Evolutionary conservation across 1,140 invertebrate species (phyloP).

Genomic region (Andricus grossulariae): DNA sequence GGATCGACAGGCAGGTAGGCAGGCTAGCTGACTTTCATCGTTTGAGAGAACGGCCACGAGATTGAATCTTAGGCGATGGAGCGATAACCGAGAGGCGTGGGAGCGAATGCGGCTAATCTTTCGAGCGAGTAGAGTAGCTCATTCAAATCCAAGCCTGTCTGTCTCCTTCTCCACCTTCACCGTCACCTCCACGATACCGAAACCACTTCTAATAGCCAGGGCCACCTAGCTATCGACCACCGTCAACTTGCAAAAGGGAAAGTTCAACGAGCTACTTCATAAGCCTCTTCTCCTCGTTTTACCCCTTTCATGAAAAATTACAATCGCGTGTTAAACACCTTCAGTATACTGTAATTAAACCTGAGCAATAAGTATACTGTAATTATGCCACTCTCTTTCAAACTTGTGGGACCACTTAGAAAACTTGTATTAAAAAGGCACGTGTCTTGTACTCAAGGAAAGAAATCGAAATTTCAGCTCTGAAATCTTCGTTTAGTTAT

Average conservation of each 20-base stretch:
- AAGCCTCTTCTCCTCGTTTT: conserved; percentile 16
- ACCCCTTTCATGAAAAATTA: not conserved
- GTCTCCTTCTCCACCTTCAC: conserved; percentile 28
- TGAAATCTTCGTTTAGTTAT: too few species aligned
- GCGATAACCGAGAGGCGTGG: conserved; percentile 62
- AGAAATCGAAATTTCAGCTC: too few species aligned
- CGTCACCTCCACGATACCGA: conserved; percentile 1
- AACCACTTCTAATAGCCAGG: conserved; percentile 13
- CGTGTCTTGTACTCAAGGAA: too few species aligned
- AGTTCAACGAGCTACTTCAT: conserved; percentile 38
- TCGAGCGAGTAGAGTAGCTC: conserved; percentile 52
- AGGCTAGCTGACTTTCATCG: conserved; percentile 47
- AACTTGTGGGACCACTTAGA: too few species aligned
- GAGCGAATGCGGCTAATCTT: conserved; percentile 57
- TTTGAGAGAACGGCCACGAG: conserved; percentile 42
- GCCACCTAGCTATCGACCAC: not conserved
- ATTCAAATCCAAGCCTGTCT: conserved; percentile 35
- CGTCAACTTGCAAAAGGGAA: conserved; percentile 47
- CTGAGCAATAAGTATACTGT: not conserved
- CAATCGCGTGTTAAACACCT: conserved; percentile 1
- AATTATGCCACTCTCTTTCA: not conserved
- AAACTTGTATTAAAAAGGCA: too few species aligned
- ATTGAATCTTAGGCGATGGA: conserved; percentile 58
- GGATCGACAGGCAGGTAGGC: conserved; percentile 1
- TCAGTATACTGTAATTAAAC: not conserved